These are phyloP conservation scores for Mystacides longicornis DNA, from an alignment of 2,888 invertebrate genomes.

Conservation along the genomic window DNA sequence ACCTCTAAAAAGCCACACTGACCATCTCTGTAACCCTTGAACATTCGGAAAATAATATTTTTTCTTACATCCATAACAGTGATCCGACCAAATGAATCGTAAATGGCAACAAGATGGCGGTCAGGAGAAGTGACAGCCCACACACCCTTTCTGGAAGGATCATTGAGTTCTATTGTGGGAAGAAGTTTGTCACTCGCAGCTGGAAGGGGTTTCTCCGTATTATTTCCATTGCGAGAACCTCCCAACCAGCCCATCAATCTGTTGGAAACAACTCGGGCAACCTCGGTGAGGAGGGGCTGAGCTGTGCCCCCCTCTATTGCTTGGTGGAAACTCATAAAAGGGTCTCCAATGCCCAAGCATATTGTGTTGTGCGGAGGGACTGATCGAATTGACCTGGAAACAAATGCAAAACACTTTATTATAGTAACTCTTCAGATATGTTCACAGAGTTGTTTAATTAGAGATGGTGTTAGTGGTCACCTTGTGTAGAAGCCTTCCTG, in stretches of 20 bases:
- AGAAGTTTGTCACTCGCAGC: conserved; percentile 37
- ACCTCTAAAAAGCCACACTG: conserved; percentile 91
- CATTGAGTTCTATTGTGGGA: conserved; percentile 72
- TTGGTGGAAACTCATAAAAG: conserved; percentile 84
- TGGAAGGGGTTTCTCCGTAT: conserved; percentile 35
- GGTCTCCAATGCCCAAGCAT: conserved; percentile 71
- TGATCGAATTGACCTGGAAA: conserved; percentile 51
- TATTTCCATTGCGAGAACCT: conserved; percentile 31
- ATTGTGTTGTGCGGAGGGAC: conserved; percentile 70
- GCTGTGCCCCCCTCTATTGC: conserved; percentile 77
- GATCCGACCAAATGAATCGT: conserved; percentile 84
- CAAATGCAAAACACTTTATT: too few relatives aligned
- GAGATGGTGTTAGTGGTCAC: too few relatives aligned
- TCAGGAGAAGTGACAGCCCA: conserved; percentile 74
- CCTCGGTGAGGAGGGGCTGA: conserved; percentile 77
- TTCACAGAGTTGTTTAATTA: too few relatives aligned
- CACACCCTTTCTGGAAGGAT: conserved; percentile 67
- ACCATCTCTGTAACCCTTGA: conserved; percentile 95
- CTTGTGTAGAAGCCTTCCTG: conserved; percentile 65
- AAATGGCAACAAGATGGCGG: conserved; percentile 68
- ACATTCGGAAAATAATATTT: conserved; percentile 75
- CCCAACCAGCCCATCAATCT: conserved; percentile 62
- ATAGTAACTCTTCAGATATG: too few relatives aligned
- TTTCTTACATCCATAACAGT: conserved; percentile 74
- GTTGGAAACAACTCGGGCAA: conserved; percentile 86